phyloP scores from a whole-genome alignment of 2,797 vertebrate genomes.

The Luscinia megarhynchos region DNA sequence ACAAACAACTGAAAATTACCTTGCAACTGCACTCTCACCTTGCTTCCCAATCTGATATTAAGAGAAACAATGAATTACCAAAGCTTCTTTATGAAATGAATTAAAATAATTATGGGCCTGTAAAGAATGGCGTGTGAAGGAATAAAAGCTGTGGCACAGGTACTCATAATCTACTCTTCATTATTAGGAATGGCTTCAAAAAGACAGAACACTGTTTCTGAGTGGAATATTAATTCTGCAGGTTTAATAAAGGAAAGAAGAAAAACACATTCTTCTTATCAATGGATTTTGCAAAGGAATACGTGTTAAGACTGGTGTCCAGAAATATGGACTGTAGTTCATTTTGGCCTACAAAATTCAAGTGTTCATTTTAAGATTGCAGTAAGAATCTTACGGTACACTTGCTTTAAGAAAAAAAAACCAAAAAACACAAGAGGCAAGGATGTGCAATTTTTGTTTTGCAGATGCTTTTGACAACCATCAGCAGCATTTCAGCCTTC shows the following conservation, averaged over 20 bases:
- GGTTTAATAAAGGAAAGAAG: not conserved
- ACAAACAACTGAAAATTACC: not conserved
- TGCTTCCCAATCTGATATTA: not conserved
- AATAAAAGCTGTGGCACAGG: not conserved
- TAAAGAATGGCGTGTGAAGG: not conserved
- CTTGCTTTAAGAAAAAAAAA: not conserved
- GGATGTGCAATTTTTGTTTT: not conserved
- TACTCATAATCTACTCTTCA: not conserved
- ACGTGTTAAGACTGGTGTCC: not conserved
- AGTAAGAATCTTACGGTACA: fast-evolving
- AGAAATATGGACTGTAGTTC: not conserved
- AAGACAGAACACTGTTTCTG: not conserved
- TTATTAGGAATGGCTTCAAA: not conserved
- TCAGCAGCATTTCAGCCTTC: not conserved
- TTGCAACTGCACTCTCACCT: not conserved
- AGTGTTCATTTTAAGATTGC: not conserved
- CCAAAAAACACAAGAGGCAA: not conserved
- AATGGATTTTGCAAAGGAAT: not conserved
- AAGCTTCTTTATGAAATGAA: not conserved
- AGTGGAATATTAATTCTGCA: not conserved
- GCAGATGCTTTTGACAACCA: not conserved
- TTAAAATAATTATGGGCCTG: not conserved
- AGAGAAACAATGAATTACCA: not conserved
- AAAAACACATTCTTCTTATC: not conserved
- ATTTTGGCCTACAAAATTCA: not conserved